These are phyloP conservation scores for Lasioglossum albipes DNA, from an alignment of 1,140 invertebrate species.

Conservation along the genomic window DNA sequence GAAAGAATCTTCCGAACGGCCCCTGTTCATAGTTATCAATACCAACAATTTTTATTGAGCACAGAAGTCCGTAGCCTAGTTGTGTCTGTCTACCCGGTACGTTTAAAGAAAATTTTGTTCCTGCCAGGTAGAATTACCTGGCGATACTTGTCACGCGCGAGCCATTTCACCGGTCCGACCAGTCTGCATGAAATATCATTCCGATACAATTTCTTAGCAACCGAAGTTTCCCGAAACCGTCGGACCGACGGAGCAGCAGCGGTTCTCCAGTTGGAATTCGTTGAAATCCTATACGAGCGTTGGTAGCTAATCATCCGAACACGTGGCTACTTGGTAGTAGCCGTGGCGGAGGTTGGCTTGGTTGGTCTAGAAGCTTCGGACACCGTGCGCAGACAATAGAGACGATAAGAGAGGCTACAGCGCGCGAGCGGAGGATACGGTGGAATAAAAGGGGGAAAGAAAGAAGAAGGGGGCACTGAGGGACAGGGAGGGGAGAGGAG, in stretches of 20 bases:
- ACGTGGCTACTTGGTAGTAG: no score
- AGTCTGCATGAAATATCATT: not conserved
- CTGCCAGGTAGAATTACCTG: not conserved
- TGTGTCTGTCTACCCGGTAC: not conserved
- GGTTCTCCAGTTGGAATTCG: constrained; percentile 15
- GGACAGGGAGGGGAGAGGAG: constrained; percentile 4
- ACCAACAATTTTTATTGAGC: no score
- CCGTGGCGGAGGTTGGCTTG: not conserved
- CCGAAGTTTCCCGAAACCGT: not conserved
- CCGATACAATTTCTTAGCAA: not conserved
- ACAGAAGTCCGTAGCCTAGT: no score
- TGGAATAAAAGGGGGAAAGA: not conserved
- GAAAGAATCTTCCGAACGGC: no score
- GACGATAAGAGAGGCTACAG: constrained; percentile 2
- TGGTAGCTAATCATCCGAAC: no score
- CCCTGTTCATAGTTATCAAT: no score
- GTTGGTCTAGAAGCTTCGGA: constrained; percentile 31
- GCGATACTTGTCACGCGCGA: not conserved
- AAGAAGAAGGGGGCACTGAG: not conserved
- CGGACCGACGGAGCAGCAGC: not conserved
- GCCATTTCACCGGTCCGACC: not conserved
- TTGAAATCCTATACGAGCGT: not conserved
- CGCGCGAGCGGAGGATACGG: not conserved
- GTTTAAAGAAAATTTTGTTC: not conserved
- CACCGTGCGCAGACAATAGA: not conserved